phyloP scores from a whole-genome alignment of 92 coral and sea anemone genomes.

The Chrysogorgia sp. region DNA sequence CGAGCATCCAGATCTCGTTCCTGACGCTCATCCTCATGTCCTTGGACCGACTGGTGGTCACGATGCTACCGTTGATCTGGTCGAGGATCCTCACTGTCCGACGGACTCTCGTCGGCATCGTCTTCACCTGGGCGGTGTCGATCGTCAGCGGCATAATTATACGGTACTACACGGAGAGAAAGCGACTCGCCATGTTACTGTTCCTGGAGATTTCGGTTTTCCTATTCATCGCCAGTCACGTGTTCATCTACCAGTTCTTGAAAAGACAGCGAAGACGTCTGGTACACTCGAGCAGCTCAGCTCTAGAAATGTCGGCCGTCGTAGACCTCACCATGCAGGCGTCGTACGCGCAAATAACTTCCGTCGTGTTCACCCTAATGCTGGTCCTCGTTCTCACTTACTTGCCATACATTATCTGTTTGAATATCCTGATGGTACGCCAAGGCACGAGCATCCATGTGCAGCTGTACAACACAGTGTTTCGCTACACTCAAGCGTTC shows the following conservation, averaged over 20 bases:
- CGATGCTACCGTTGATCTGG: conserved; percentile 11
- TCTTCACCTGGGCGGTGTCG: conserved; percentile 6
- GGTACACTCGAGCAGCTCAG: no score
- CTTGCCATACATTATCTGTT: conserved; percentile 1
- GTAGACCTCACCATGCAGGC: no score
- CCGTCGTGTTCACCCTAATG: conserved; percentile 22
- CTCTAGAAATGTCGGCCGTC: no score
- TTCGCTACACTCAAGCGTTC: not conserved
- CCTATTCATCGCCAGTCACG: not conserved
- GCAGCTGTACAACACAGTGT: not conserved
- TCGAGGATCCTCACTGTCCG: conserved; percentile 2
- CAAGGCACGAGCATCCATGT: not conserved
- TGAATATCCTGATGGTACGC: conserved; percentile 5
- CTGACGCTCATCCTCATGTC: conserved; percentile 15
- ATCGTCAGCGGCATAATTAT: not conserved
- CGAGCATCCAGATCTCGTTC: conserved; percentile 5
- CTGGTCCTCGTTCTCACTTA: conserved; percentile 7
- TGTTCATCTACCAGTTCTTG: not conserved
- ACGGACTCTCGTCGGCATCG: conserved; percentile 1
- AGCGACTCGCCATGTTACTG: conserved; percentile 3
- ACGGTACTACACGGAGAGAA: not conserved
- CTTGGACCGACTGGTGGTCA: conserved; percentile 1
- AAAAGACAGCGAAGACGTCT: conserved; percentile 12
- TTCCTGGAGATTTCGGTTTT: not conserved
- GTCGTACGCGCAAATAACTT: conserved; percentile 21